A percentile compares a stretch with the other conserved stretches of the same genome.
Evolutionary conservation across 2,113 vertebrate species (phyloP).

Genomic region (Symphodus melops): DNA sequence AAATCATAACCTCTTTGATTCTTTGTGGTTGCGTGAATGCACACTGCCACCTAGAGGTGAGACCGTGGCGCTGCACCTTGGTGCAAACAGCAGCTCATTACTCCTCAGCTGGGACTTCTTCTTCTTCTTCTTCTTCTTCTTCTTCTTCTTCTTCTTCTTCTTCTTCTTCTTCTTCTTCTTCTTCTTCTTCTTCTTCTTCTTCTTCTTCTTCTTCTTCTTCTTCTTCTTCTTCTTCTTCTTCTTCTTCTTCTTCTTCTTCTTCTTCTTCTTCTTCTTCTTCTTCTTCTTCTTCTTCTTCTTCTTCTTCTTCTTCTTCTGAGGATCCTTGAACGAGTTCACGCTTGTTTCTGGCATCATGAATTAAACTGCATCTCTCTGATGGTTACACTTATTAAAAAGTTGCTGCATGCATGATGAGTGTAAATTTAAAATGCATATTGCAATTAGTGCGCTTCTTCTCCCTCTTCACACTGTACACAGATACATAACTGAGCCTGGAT

Average conservation of each 20-base stretch:
- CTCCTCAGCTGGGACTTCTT: no score
- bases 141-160: no score
- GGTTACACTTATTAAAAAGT: slow-evolving; percentile 43
- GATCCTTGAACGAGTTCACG: slow-evolving; percentile 36
- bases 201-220: no score
- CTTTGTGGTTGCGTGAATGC: slow-evolving; percentile 33
- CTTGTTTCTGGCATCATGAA: slow-evolving; percentile 20
- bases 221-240: no score
- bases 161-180: no score
- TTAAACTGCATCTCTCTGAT: slow-evolving; percentile 20
- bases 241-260: no score
- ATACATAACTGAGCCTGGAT: background rate
- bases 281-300: no score
- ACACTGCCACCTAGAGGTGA: slow-evolving; percentile 68
- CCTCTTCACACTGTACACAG: background rate
- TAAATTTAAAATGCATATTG: slow-evolving; percentile 23
- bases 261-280: no score
- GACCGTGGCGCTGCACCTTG: background rate
- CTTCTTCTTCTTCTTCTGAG: no score
- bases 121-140: no score
- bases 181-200: no score
- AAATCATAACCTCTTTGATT: no score
- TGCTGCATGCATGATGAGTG: slow-evolving; percentile 7
- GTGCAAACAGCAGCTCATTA: slow-evolving; percentile 14
- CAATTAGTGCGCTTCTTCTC: background rate